Base-by-base conservation (phyloP, 35 echinoderm and acorn worm genomes). In the Hemicentrotus pulcherrimus region DNA sequence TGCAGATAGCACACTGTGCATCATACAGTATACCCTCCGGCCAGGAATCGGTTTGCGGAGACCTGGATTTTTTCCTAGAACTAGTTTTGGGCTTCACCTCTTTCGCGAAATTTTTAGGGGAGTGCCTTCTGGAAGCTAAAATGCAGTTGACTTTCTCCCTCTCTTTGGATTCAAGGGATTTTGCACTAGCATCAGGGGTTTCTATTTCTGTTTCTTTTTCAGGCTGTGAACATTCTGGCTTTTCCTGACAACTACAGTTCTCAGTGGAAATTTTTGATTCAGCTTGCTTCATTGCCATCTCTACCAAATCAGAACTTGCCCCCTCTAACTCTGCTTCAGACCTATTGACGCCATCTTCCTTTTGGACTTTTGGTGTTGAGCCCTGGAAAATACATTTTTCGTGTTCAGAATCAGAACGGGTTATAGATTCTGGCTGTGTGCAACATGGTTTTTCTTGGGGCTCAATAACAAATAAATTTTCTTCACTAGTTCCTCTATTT, bases 1-100 rank as follows among this genome's bases (percentile, higher is more conserved):
- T 94, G 86, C 98, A 99, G 28, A 99, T 97, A n/a, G 98, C 96
- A 85, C 98, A 99, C 14, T 99, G 95, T 31, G 50, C 48, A 94
- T 94, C 91, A 15, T 61, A 58, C 32, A 98, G 61, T 91, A 98
- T 97, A 59, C 94, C 92, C 45, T 97, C 95, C 9, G 98, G 96
- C 95, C 94, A 97, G 28, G 97, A 88, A 47, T 96, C 58, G 65
- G 65, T 28, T 45, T 47, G 32, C 14, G 32, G 14, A 31, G 88
- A 22, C 88, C 88, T 90, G 32, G 87, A 28, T 19, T 90, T 33
- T 41, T 15, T 33, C 19, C 88, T 33, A 3, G 88, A 19, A 28
- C 88, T 90, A 7, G 88, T 47, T 9, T 47, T 90, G 88, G 88
- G 46, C 10, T 90, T 90, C 46, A 18, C n/a, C 6, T 33, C 86